These are phyloP conservation scores for Leucozona laternaria DNA, from an alignment of 2,888 invertebrate species.

Conservation along the genomic window DNA sequence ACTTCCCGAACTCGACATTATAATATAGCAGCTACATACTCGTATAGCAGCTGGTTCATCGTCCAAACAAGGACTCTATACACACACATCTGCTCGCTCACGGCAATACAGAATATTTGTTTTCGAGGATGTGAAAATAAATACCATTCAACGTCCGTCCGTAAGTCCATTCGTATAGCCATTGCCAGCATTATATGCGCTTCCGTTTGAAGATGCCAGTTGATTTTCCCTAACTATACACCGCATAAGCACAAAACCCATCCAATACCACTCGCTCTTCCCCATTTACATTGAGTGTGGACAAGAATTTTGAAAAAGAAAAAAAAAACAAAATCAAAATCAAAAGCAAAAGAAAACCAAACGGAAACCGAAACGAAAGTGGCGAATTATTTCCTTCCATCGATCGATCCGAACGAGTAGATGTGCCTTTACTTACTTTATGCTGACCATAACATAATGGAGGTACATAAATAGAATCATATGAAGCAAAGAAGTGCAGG, in stretches of 20 bases:
- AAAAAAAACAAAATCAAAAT: background rate
- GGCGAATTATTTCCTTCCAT: constrained; percentile 70
- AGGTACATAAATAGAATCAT: background rate
- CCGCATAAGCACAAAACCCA: background rate
- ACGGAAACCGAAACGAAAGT: constrained; percentile 69
- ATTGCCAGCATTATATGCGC: constrained; percentile 30
- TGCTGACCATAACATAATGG: constrained; percentile 49
- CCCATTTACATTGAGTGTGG: constrained; percentile 32
- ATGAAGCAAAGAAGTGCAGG: constrained; percentile 1
- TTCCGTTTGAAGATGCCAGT: constrained; percentile 60
- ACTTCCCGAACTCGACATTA: background rate
- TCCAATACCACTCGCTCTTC: background rate
- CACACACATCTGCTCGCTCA: constrained; percentile 52
- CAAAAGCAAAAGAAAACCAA: constrained; percentile 47
- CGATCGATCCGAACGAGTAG: constrained; percentile 34
- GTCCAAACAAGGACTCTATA: constrained; percentile 47
- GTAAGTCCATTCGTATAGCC: constrained; percentile 6
- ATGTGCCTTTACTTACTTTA: constrained; percentile 36
- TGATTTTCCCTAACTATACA: background rate
- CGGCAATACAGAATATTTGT: constrained; percentile 68
- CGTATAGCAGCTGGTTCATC: constrained; percentile 42
- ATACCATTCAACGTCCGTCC: constrained; percentile 58
- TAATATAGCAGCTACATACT: no score
- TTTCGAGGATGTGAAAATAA: constrained; percentile 69
- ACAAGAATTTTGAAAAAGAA: constrained; percentile 32